Evolutionary conservation across 2,797 vertebrate species (phyloP).

Genomic region (Meriones psammophilus): DNA sequence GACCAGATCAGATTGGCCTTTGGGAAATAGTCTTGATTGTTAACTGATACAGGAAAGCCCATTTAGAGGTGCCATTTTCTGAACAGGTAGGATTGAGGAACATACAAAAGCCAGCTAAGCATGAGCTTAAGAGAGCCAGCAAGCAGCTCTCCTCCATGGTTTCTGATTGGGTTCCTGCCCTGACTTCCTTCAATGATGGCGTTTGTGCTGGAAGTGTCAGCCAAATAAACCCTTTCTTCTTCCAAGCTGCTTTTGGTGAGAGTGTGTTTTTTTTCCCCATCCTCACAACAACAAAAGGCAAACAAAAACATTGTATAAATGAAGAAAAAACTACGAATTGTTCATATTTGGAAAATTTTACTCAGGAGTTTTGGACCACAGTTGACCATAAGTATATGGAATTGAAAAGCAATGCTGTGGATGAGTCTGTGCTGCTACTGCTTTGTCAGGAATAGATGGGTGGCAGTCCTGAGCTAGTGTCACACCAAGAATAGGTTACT

Average conservation of each 20-base stretch:
- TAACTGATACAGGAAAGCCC: neutral
- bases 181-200: neutral
- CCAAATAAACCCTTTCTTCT: neutral
- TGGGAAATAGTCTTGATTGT: neutral
- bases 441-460: neutral
- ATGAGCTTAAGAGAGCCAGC: neutral
- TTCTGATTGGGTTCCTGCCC: neutral
- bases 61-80: neutral
- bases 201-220: neutral
- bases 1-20: neutral
- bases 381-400: neutral
- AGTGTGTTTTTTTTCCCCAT: neutral
- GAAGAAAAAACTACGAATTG: neutral
- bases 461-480: fast-evolving
- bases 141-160: neutral
- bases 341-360: neutral
- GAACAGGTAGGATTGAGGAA: neutral
- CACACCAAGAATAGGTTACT: neutral
- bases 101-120: neutral
- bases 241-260: neutral
- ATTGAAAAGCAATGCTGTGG: neutral
- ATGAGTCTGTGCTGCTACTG: neutral
- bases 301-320: neutral
- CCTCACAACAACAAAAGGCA: neutral
- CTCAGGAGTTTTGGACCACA: neutral